Percentiles rank a stretch among this genome's conserved stretches.
These are phyloP conservation scores for Siniperca chuatsi DNA, from an alignment of 2,113 vertebrate genomes.

Conservation along the genomic window DNA sequence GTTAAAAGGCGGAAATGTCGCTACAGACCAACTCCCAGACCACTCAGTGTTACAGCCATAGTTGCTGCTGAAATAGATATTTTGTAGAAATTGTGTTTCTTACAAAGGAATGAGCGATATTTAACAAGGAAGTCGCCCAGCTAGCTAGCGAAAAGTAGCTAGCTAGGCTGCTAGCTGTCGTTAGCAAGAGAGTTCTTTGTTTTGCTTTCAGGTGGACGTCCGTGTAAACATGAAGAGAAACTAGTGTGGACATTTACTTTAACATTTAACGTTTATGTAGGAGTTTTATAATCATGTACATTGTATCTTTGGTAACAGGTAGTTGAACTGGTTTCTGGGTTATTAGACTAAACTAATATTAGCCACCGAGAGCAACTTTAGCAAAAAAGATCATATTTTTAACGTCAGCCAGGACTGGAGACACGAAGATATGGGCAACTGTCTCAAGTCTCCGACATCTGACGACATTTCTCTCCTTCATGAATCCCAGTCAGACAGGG, in stretches of 20 bases:
- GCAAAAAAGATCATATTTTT: conserved; percentile 32
- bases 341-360: conserved; percentile 27
- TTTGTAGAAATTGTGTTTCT: conserved; percentile 22
- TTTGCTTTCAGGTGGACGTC: conserved; percentile 57
- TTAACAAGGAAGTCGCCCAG: conserved; percentile 63
- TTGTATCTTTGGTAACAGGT: neutral
- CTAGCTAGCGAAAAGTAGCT: conserved; percentile 68
- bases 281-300: conserved; percentile 25
- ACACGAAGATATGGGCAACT: conserved; percentile 91
- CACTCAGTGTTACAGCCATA: neutral
- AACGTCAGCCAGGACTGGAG: conserved; percentile 21
- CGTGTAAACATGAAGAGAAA: conserved; percentile 53
- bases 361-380: conserved; percentile 61
- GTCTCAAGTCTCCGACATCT: conserved; percentile 93
- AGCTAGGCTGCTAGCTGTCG: conserved; percentile 61
- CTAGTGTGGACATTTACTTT: neutral
- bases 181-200: conserved; percentile 77
- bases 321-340: conserved; percentile 13
- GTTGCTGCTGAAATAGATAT: conserved; percentile 20
- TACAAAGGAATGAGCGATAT: conserved; percentile 55
- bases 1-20: conserved; percentile 57
- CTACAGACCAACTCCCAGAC: neutral
- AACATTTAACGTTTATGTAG: neutral
- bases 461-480: conserved; percentile 95
- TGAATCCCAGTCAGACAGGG: conserved; percentile 93